phyloP scores from a whole-genome alignment of 2,888 invertebrate genomes.

The Thumatha senex region DNA sequence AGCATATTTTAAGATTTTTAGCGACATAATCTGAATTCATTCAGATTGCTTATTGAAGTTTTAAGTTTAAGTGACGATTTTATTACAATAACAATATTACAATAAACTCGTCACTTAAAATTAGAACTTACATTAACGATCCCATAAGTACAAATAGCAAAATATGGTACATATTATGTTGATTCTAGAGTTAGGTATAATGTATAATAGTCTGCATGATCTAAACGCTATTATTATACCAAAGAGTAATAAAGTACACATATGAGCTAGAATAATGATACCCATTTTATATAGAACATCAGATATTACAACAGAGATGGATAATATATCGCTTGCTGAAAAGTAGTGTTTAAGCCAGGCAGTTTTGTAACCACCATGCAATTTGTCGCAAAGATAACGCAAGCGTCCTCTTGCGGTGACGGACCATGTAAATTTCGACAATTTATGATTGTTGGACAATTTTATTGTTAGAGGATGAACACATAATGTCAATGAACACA shows the following conservation, averaged over 20 bases:
- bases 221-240: not conserved
- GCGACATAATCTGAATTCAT: too few species aligned
- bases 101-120: too few species aligned
- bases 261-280: not conserved
- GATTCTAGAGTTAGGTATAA: too few species aligned
- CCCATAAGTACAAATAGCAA: too few species aligned
- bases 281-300: constrained; percentile 6
- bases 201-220: too few species aligned
- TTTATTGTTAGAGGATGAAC: constrained; percentile 46
- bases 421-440: constrained; percentile 47
- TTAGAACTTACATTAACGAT: too few species aligned
- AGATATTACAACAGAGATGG: constrained; percentile 28
- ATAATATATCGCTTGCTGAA: constrained; percentile 31
- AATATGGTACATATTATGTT: too few species aligned
- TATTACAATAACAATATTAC: too few species aligned
- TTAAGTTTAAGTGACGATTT: too few species aligned
- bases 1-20: too few species aligned
- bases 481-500: not conserved
- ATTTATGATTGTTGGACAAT: constrained; percentile 48
- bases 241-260: not conserved
- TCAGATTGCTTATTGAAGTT: too few species aligned
- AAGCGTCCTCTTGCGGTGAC: constrained; percentile 44
- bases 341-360: constrained; percentile 35
- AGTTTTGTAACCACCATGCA: constrained; percentile 40
- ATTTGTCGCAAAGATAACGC: constrained; percentile 45